Evolutionary conservation across 2,797 vertebrate genomes (phyloP), one percentile per base, ranked within the genome.

Genomic region (Botia almorhae): DNA sequence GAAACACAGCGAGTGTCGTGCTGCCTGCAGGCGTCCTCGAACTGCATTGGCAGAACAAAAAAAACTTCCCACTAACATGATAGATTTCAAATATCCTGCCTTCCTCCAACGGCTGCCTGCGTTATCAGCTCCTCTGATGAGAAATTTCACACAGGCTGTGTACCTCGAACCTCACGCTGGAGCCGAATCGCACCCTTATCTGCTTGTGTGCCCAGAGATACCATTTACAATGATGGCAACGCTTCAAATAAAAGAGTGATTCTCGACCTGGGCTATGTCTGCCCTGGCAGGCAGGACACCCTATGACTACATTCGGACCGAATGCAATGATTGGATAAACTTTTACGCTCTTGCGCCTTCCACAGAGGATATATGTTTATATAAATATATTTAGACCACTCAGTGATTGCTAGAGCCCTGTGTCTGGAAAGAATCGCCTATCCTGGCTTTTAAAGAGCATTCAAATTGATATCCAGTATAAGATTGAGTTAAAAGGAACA

Each of bases 11-110:
- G 92, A 95, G 94, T 94, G 94, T 95, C 93, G 92, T 90, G 94
- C 94, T 91, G 94, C 94, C 95, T 95, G 95, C 93, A 94, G 94
- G 92, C 93, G 91, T 90, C 94, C 94, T 94, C 94, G 93, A 94
- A 94, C 94, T 93, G 93, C 93, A 94, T 94, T 94, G 94, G 93
- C 94, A 92, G 95, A 94, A 95, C 94, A 95, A 94, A 82, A 69
- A 76, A n/a, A 1, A 92, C 93, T 94, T 93, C 94, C 94, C 48
- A 91, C 93, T 90, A 89, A 90, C 91, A 92, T 94, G 93, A 96
- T 94, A 93, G 93, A 94, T 96, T 93, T 95, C 93, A 94, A 94
- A 95, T 94, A 93, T 94, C 73, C 85, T 75, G 72, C 63, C 76
- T 73, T 77, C 72, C 81, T 82, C 56, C 55, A 61, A 69, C 19